These are phyloP conservation scores for Villa cingulata DNA, from an alignment of 2,888 invertebrate genomes.

Conservation along the genomic window DNA sequence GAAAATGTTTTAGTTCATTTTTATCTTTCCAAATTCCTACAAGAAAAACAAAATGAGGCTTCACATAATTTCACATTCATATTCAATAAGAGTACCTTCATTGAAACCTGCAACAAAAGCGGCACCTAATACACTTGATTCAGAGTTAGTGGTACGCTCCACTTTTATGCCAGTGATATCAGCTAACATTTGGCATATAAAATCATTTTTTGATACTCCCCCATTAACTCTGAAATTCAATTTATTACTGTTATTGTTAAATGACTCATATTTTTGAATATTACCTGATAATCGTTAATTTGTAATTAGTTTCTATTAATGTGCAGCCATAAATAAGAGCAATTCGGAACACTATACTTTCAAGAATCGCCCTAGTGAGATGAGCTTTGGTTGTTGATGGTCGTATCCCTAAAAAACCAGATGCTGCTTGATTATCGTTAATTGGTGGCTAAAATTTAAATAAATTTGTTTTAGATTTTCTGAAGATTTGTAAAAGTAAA, in stretches of 20 bases:
- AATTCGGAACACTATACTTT: conserved; percentile 72
- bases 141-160: conserved; percentile 56
- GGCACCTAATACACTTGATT: conserved; percentile 77
- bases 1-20: conserved; percentile 47
- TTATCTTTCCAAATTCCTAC: conserved; percentile 60
- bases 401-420: conserved; percentile 57
- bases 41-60: conserved; percentile 14
- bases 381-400: conserved; percentile 65
- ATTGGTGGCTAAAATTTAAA: conserved; percentile 61
- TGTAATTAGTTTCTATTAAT: conserved; percentile 51
- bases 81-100: conserved; percentile 39
- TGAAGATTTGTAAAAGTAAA: not conserved
- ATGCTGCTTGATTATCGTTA: conserved; percentile 70
- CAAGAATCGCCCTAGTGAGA: conserved; percentile 67
- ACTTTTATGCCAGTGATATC: conserved; percentile 65
- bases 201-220: conserved; percentile 91
- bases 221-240: conserved; percentile 62
- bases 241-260: not conserved
- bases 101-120: conserved; percentile 74
- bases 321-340: conserved; percentile 63
- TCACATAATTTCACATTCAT: too few relatives aligned
- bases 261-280: too few relatives aligned
- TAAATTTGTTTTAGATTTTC: not conserved
- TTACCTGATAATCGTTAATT: conserved; percentile 47
- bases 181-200: conserved; percentile 75